Conservation (phyloP, 2,113 vertebrate genomes). For the Oenanthe melanoleuca region DNA sequence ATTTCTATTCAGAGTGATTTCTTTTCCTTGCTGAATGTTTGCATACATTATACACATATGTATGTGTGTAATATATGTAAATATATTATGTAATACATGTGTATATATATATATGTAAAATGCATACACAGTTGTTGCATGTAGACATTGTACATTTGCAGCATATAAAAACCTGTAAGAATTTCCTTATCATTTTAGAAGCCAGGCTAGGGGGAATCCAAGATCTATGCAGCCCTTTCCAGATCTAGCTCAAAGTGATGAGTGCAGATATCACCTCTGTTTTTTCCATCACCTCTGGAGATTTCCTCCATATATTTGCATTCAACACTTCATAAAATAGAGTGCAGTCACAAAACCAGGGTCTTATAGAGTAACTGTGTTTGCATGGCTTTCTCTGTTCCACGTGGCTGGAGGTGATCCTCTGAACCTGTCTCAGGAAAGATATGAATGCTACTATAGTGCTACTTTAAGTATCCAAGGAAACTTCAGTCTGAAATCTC, state of each 20-base stretch:
- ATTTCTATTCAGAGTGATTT: neutral
- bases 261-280: neutral
- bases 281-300: neutral
- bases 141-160: neutral
- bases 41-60: accelerated
- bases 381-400: neutral
- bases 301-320: neutral
- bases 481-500: neutral
- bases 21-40: neutral
- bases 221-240: neutral
- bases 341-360: neutral
- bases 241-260: neutral
- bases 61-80: neutral
- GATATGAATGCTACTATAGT: neutral
- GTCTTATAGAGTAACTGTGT: neutral
- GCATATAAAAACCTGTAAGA: neutral
- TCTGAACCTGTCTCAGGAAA: neutral
- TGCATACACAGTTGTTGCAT: neutral
- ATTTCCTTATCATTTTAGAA: neutral
- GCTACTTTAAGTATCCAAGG: neutral
- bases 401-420: accelerated
- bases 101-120: neutral
- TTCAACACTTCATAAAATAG: neutral
- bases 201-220: neutral
- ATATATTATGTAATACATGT: neutral